Base-by-base conservation (phyloP, 2,888 invertebrate species). In the Parnassius mnemosyne region DNA sequence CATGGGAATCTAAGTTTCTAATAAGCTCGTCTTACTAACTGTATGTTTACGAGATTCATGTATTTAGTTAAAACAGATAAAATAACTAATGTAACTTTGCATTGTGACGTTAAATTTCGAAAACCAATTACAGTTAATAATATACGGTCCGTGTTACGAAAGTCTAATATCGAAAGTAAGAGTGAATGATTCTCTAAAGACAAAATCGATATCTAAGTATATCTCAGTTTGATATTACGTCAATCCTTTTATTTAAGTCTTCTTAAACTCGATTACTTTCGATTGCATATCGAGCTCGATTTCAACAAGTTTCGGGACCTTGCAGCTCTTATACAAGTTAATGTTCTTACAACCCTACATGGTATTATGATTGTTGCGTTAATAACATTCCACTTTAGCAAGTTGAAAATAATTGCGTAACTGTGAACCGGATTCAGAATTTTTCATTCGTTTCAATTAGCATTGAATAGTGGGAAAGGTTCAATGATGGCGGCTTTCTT, bases 221-320 rank as follows among this genome's bases (percentile, higher is more conserved):
- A 60, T 66, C 52, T 57, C 55, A 53, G 58, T 43, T 9, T 13
- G 16, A 7, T 53, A 57, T 71, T 70, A 61, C 71, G 61, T 67
- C 61, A 63, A n/a, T 43, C 44, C 51, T 62, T 66, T 65, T 65
- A 66, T 67, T 67, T 69, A 69, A 65, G 64, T 66, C 65, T 66
- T 63, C 60, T 54, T 68, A 16, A 58, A 41, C 51, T 63, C 58
- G 63, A 41, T 59, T 46, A 57, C 58, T 63, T 63, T 59, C 63
- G 59, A 56, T 44, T 51, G 50, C 42, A 49, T 44, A 42, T 47
- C 46, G 47, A 42, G 20, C 52, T 59, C 56, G 55, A 41, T 47
- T 53, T 59, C 63, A 43, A 50, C 47, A 44, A 20, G 54, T 51
- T 46, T 5, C 20, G 47, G 47, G 59, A 60, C 63, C 63, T 59